A percentile compares a stretch with the other conserved stretches of the same genome.
These are phyloP conservation scores for Lasiurus borealis DNA, from an alignment of 2,113 vertebrate species.

Conservation along the genomic window DNA sequence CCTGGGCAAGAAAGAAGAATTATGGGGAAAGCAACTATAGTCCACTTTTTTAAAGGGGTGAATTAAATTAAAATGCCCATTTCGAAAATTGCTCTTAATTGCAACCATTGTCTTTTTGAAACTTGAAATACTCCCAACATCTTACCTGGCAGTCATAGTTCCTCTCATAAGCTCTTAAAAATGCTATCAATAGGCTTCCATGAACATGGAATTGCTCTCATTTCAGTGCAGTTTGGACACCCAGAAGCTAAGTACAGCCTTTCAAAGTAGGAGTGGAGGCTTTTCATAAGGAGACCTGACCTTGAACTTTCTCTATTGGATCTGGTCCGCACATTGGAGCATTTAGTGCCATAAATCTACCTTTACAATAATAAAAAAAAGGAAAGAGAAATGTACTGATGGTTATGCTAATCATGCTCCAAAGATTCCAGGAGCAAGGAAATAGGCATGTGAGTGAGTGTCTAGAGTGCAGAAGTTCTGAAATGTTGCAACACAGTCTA, in stretches of 20 bases:
- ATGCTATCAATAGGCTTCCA: not conserved
- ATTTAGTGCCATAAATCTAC: not conserved
- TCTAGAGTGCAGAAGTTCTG: not conserved
- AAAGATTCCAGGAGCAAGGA: not conserved
- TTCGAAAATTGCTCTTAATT: conserved; percentile 28
- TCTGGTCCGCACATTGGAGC: not conserved
- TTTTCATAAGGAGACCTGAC: conserved; percentile 13
- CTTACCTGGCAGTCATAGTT: conserved; percentile 29
- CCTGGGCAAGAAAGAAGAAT: not conserved
- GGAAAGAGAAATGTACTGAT: not conserved
- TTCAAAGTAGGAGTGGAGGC: not conserved
- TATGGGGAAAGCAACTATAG: not conserved
- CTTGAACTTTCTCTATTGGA: not conserved
- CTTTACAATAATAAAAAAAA: not conserved
- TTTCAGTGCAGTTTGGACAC: conserved; percentile 55
- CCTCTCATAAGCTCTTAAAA: conserved; percentile 44
- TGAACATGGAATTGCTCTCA: conserved; percentile 60
- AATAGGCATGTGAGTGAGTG: no score
- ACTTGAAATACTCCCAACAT: not conserved
- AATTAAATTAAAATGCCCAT: conserved; percentile 52
- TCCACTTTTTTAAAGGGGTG: not conserved
- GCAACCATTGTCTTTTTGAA: conserved; percentile 41
- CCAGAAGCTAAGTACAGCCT: conserved; percentile 12
- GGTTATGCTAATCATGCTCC: not conserved
- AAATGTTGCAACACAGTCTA: not conserved